Base-by-base conservation (phyloP, 1,140 invertebrate species). In the Drosophila kurseongensis region DNA sequence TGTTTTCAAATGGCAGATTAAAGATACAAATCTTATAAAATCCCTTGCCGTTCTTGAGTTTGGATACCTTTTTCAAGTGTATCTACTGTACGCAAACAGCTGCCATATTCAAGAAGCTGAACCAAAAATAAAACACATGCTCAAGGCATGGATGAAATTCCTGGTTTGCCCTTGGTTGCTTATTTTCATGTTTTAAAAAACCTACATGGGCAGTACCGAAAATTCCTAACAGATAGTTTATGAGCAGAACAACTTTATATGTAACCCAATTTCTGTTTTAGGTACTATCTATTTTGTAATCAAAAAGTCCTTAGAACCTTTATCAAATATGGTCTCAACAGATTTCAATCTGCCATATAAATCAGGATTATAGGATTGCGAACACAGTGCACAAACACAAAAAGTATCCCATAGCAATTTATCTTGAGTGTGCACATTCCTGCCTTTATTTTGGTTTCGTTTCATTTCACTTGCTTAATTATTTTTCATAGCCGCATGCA, bases 351-450 rank as follows among this genome's bases (percentile, higher is more conserved):
- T 32, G 29, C 29, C 8, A 4, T 10, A 38, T 38, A 38, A 38
- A 50, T 50, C 27, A 29, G 27, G 6, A 50, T n/a, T 13, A 13
- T 8, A 27, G 12, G 23, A 29, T 55, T 52, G 27, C 52, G 62
- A 60, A 58, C 68, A 79, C 4, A 1, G 29, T 6, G 7, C 6
- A 32, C 29, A 8, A 32, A 32, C 6, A 32, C 29, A 47, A 62
- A 38, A 47, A 29, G 80, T 78, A 89, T 75, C 74, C 78, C 69
- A 69, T 62, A 72, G 63, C 57, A 65, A 80, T 80, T 88, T 88
- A 80, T 80, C 68, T 83, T 82, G 83, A 80, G 83, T 88, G 42
- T 82, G 83, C 84, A 90, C 86, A 90, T 90, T 90, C 86, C 86
- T 75, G 51, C 45, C 47, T 51, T 41, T 62, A 61, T 62, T 73